Evolutionary conservation across 2,113 vertebrate species (phyloP), one percentile per base, ranked within the genome.

Genomic region (Pygoscelis adeliae): DNA sequence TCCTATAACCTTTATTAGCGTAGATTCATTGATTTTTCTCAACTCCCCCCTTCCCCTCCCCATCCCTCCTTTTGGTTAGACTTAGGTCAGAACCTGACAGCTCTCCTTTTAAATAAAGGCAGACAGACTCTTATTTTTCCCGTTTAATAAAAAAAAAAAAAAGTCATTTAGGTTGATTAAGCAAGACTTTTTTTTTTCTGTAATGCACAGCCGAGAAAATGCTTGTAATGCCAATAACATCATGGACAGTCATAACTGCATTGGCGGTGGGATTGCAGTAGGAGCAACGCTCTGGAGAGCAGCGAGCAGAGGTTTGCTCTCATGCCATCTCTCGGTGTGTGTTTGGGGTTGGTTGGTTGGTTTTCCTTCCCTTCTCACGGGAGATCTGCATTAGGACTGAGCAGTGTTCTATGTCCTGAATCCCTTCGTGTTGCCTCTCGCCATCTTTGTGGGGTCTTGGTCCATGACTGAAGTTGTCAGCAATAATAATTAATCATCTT

Each of bases 1-100:
- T 98, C 96, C 94, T 97, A 98, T 98, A 98, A 96, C 97, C 97
- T 98, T 98, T 98, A 98, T 98, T 98, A 98, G 97, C 72, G 38
- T 95, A 96, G 97, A 97, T 95, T 82, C 97, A 98, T 98, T 97
- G 98, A 98, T 98, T 98, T 98, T 92, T 88, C 53, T 70, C 74
- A 80, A 59, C 74, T 87, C 74, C 44, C 72, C 22, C 7, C 14
- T 94, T 92, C 49, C 42, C 50, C 4, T 95, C 66, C 36, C 13
- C 46, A 47, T 80, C 70, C 17, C 11, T 98, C 78, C 93, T 95
- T 95, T 96, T 96, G 94, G 92, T 90, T 90, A 62, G 89, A 58
- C 89, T 90, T 84, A 96, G 97, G 97, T 98, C 97, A 98, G 62
- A 97, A 96, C 92, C 96, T 94, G 96, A 95, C 97, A 93, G 58